A percentile compares a stretch with the other conserved stretches of the same genome.
Evolutionary conservation across 2,888 invertebrate species (phyloP).

Genomic region (Drosophila aldrichi): DNA sequence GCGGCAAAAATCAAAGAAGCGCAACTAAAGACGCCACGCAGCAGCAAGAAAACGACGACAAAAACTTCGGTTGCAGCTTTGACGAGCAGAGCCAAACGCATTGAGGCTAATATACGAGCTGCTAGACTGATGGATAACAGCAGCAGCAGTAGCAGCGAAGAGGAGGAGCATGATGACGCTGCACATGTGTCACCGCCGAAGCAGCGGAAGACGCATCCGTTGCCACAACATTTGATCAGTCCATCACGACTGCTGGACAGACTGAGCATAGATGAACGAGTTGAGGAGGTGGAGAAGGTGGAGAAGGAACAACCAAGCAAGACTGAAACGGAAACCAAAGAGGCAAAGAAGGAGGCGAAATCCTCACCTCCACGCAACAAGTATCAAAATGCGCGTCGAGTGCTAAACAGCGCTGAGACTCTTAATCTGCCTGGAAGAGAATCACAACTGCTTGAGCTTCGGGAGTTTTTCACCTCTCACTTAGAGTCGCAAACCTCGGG

Average conservation of each 20-base stretch:
- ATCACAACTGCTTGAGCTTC: constrained; percentile 89
- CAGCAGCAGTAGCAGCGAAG: constrained; percentile 19
- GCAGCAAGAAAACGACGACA: constrained; percentile 59
- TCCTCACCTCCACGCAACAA: constrained; percentile 74
- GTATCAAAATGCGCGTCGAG: constrained; percentile 84
- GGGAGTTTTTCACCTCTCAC: constrained; percentile 89
- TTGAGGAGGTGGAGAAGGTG: constrained; percentile 10
- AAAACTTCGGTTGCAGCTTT: constrained; percentile 21
- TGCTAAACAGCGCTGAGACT: constrained; percentile 85
- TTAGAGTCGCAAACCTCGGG: constrained; percentile 89
- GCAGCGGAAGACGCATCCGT: constrained; percentile 66
- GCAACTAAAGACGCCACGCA: constrained; percentile 75
- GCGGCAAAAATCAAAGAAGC: constrained; percentile 27
- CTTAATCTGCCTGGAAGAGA: constrained; percentile 91
- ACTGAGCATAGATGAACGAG: constrained; percentile 81
- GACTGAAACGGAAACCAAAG: constrained; percentile 36
- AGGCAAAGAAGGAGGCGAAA: constrained; percentile 2
- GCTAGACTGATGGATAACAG: constrained; percentile 4
- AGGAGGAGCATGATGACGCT: constrained; percentile 37
- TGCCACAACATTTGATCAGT: constrained; percentile 77
- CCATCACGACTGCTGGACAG: constrained; percentile 82
- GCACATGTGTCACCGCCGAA: constrained; percentile 82
- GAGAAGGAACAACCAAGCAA: constrained; percentile 21
- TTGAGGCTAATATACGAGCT: constrained; percentile 35
- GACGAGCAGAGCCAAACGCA: constrained; percentile 27